Evolutionary conservation across 2,113 vertebrate species (phyloP), one percentile per base, ranked within the genome.

Genomic region (Apistogramma diplotaenia): DNA sequence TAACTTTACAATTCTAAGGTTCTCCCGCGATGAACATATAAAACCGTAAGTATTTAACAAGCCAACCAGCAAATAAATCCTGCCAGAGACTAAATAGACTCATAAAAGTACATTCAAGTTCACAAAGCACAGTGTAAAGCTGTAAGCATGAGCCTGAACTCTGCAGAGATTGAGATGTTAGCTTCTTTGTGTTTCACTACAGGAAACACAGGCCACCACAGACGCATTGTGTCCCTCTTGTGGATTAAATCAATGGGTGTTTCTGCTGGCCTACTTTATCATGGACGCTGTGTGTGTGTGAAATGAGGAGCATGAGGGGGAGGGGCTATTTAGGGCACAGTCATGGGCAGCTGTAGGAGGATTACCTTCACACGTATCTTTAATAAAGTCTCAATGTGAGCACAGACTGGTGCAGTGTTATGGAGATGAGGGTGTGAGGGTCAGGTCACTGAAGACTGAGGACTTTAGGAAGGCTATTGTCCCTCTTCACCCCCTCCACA

Each of bases 391-490:
- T 94, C 89, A 89, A 89, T 90, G 84, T 81, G 81, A 79, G 83
- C 57, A 31, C 88, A 90, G 88, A 88, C 88, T 75, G 78, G 40
- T 65, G 57, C 83, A 92, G 89, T 95, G 93, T 95, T 93, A 95
- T 96, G 95, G 92, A 95, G 91, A 96, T 95, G 85, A 94, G 91
- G 87, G 86, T 93, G 85, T 91, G 85, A 90, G 88, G 93, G 92
- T 95, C 92, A 93, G 89, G 91, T 92, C 92, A 92, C 71, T 18
- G 9, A 78, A 70, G 83, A 87, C 83, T 43, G 60, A 72, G 82
- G 84, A 56, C 46, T 67, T 59, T 77, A 60, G 83, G 62, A 78
- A 74, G 27, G 8, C 80, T 76, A 86, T 92, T 92, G 83, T 91
- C 74, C 73, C 76, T 53, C 37, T 31, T 15, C 21, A 37, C 75